Base-by-base conservation (phyloP, 2,888 invertebrate species). In the Drosophila ustulata region DNA sequence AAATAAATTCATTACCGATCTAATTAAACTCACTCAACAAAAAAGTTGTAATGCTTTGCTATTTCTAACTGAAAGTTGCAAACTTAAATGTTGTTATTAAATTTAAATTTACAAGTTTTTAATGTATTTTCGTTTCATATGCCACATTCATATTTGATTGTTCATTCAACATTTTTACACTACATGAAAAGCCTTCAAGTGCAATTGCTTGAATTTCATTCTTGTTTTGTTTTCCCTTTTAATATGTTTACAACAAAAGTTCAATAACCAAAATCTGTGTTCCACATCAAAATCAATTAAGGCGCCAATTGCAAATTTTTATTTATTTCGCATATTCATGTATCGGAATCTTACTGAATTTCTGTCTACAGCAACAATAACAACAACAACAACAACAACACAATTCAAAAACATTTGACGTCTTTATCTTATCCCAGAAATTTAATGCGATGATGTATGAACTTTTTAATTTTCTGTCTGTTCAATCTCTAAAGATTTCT, bases 371-470 rank as follows among this genome's bases (percentile, higher is more conserved):
- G 25, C 52, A 52, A 52, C n/a, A 56, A 39, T 13, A 32, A 55
- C 37, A 53, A 11, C 23, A 51, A 37, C 13, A 32, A 43, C 1
- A n/a, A n/a, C n/a, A 66, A 46, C 32, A 25, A 56, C 47, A 62
- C 39, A 41, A 41, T 41, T 41, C 18, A 62, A 56, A 72, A 63
- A 67, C 75, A 75, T 86, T 75, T 86, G 83, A 85, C 78, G 79
- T 78, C 80, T 78, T 90, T 90, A 90, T 91, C 91, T 90, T 91
- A 90, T 90, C 91, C 91, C 80, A 75, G 50, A 85, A 83, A 88
- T 87, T 89, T 83, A 88, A 91, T 86, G 91, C 91, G 90, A 90
- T 90, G 90, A 90, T 91, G 91, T 90, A 90, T 90, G 90, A 90
- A 91, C 84, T 82, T 82, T 86, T 79, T 74, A 80, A 88, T 78